Percentiles rank a stretch among this genome's conserved stretches.
Conservation (phyloP, 2,113 vertebrate genomes). For the Barbus barbus region DNA sequence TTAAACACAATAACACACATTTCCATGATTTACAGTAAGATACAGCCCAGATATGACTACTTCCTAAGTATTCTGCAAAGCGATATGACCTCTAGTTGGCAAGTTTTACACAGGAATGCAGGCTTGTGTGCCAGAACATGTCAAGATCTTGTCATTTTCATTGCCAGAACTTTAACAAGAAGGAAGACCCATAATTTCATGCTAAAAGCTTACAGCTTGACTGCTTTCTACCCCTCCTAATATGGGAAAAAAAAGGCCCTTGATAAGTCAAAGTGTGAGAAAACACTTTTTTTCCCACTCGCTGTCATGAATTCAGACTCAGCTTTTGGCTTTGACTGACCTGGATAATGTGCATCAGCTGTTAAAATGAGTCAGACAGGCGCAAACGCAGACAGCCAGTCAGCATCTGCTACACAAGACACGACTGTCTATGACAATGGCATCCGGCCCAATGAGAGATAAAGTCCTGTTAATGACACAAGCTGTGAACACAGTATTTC, state of each 20-base stretch:
- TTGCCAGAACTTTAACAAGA: constrained; percentile 6
- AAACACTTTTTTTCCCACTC: background rate
- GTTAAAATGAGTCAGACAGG: constrained; percentile 51
- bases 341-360: constrained; percentile 45
- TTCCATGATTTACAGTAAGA: constrained; percentile 29
- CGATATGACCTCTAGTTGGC: constrained; percentile 2
- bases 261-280: background rate
- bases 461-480: constrained; percentile 1
- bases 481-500: constrained; percentile 3
- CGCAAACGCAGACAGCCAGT: too few species aligned
- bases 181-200: constrained; percentile 1
- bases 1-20: constrained; percentile 32
- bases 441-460: constrained; percentile 9
- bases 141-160: constrained; percentile 22
- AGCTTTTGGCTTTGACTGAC: constrained; percentile 29
- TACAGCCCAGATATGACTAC: constrained; percentile 7
- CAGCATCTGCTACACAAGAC: constrained; percentile 34
- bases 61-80: constrained; percentile 13
- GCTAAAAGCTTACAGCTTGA: constrained; percentile 7
- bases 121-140: constrained; percentile 17
- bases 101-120: background rate
- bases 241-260: background rate
- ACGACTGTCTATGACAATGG: background rate
- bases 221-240: background rate
- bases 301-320: background rate